These are phyloP conservation scores for Catalaphyllia jardinei DNA, from an alignment of 64 coral and sea anemone genomes.

Conservation along the genomic window DNA sequence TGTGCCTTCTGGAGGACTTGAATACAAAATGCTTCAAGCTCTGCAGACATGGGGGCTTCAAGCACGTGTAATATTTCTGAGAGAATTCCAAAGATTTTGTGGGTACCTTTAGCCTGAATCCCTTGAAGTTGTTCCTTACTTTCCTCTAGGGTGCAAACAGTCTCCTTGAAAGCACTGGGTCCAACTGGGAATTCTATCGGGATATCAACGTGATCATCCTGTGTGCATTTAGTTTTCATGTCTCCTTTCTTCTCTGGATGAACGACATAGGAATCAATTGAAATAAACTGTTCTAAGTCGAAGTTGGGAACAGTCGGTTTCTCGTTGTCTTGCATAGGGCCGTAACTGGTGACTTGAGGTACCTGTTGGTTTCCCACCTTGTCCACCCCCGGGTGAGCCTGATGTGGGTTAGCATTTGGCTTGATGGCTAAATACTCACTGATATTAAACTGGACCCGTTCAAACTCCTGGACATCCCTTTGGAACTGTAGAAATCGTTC, in stretches of 20 bases:
- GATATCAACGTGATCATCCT: neutral
- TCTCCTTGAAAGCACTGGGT: neutral
- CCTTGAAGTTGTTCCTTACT: neutral
- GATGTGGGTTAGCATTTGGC: no score
- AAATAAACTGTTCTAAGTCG: neutral
- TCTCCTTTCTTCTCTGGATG: neutral
- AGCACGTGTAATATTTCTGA: constrained; percentile 8
- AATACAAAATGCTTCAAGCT: neutral
- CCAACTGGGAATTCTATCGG: no score
- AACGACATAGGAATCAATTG: neutral
- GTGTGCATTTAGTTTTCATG: neutral
- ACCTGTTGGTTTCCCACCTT: no score
- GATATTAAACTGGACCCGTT: neutral
- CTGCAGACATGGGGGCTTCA: neutral
- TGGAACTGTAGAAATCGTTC: neutral
- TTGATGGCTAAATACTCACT: neutral
- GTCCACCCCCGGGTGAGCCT: no score
- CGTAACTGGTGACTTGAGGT: no score
- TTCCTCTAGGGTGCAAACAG: no score
- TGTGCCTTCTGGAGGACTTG: constrained; percentile 14
- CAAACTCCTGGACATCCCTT: neutral
- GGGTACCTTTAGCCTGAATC: no score
- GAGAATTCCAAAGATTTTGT: constrained; percentile 8
- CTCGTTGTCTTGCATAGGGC: neutral
- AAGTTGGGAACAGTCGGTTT: neutral